Conservation (phyloP, 1,140 invertebrate species). For the Bombyx mori region ASM3026992v2 NC_085120.1:3326001-3326500, state of each 20-base stretch:
- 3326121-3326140: too few relatives aligned
- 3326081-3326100: too few relatives aligned
- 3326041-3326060: too few relatives aligned
- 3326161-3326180: too few relatives aligned
- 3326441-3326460: conserved; percentile 70
- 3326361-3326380: conserved; percentile 50
- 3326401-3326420: conserved; percentile 70
- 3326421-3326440: conserved; percentile 71
- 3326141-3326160: too few relatives aligned
- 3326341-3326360: conserved; percentile 62
- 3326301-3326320: conserved; percentile 55
- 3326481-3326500: conserved; percentile 69
- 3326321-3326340: conserved; percentile 41
- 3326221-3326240: too few relatives aligned
- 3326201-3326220: too few relatives aligned
- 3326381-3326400: conserved; percentile 68
- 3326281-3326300: conserved; percentile 38
- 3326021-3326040: too few relatives aligned
- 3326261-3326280: conserved; percentile 6
- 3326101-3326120: too few relatives aligned
- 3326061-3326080: too few relatives aligned
- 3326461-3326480: conserved; percentile 70
- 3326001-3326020: too few relatives aligned
- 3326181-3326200: too few relatives aligned
- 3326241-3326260: background rate